Percentiles rank a stretch among this genome's conserved stretches.
Evolutionary conservation across 2,113 vertebrate genomes (phyloP).

Genomic region (Lota lota): DNA sequence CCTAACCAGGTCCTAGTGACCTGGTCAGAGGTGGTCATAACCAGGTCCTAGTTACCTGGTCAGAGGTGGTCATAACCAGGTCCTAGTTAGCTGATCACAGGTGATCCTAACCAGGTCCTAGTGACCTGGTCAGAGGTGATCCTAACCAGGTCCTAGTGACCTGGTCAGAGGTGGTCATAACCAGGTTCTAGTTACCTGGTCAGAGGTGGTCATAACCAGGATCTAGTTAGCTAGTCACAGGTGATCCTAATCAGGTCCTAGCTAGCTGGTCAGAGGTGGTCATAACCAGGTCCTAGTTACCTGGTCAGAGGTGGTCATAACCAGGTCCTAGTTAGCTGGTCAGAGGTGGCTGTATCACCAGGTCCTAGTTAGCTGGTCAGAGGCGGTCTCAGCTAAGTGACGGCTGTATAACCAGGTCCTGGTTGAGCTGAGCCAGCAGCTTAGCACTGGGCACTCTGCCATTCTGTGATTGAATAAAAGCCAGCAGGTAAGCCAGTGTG

Average conservation of each 20-base stretch:
- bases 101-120: too few species aligned
- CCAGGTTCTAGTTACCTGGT: too few species aligned
- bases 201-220: too few species aligned
- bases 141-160: too few species aligned
- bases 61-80: too few species aligned
- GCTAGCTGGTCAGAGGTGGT: constrained; percentile 62
- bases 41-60: too few species aligned
- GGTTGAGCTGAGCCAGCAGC: constrained; percentile 71
- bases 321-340: constrained; percentile 44
- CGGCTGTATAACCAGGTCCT: constrained; percentile 62
- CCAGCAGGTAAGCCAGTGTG: constrained; percentile 66
- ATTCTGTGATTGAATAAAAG: constrained; percentile 74
- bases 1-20: too few species aligned
- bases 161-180: too few species aligned
- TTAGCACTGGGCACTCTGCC: constrained; percentile 64
- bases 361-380: constrained; percentile 48
- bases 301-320: constrained; percentile 63
- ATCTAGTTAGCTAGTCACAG: constrained; percentile 59
- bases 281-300: constrained; percentile 60
- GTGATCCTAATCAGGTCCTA: constrained; percentile 62
- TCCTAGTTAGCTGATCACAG: too few species aligned
- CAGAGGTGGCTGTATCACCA: constrained; percentile 66
- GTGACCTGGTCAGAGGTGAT: constrained; percentile 15
- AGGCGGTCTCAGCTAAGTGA: constrained; percentile 68
- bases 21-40: too few species aligned